Evolutionary conservation across 2,888 invertebrate species (phyloP), one percentile per base, ranked within the genome.

Genomic region (Choristoneura rosaceana): DNA sequence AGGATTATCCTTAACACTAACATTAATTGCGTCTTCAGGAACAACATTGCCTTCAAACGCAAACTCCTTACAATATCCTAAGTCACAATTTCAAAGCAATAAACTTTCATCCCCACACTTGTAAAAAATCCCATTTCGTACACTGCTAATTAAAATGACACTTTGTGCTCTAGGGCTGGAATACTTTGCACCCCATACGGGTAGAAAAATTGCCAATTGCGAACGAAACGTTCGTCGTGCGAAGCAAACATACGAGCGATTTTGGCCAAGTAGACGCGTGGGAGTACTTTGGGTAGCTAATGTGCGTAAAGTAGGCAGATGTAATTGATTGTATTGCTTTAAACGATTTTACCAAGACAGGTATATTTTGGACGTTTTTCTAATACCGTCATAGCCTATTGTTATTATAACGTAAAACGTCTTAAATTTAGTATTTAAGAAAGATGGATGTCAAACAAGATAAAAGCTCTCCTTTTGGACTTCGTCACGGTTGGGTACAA

Each of bases 191-290:
- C 25, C 25, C 25, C 25, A 2, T 34, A 78, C 77, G 75, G 75
- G 69, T 75, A 77, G 78, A 84, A 82, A 81, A 76, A 82, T 79
- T 75, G 75, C 75, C 80, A 80, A 82, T 82, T 74, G 76, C 63
- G 74, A 65, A 75, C 74, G 47, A 55, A 58, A 71, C 76, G 52
- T 74, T 76, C 25, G 79, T 76, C 82, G 82, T 83, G 84, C 82
- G 74, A 74, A 66, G 81, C 79, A 81, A 79, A 75, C 78, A 70
- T 80, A 81, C 84, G 81, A 78, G 76, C 82, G 83, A 84, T 88
- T 86, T 85, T 83, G 81, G 80, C 71, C 79, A 88, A 91, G 83
- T 87, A 84, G 84, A 78, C 90, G 82, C 87, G 66, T 79, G 90
- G 90, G 90, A 88, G 81, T 86, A 82, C 89, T 90, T 86, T 81